Conservation (phyloP, 2,888 invertebrate species). For the Macaria notata region DNA sequence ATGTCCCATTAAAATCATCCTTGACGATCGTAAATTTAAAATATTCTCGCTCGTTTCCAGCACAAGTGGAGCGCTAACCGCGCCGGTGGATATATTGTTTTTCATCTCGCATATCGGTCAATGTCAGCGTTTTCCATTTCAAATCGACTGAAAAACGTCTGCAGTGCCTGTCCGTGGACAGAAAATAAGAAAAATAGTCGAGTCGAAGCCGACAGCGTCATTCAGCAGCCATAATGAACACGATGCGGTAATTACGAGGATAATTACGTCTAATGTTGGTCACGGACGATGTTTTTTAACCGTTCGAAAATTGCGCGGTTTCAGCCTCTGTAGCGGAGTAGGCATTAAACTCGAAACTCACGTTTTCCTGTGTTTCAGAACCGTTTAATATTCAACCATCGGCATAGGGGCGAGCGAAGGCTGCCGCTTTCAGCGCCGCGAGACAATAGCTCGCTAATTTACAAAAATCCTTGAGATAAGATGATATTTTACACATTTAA, state of each 20-base stretch:
- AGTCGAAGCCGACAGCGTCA: constrained; percentile 36
- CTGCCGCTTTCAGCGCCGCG: constrained; percentile 6
- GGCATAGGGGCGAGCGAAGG: constrained; percentile 8
- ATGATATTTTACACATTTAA: constrained; percentile 6
- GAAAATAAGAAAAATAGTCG: constrained; percentile 29
- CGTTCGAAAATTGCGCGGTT: constrained; percentile 16
- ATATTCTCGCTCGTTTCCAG: constrained; percentile 23
- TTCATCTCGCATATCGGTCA: constrained; percentile 70
- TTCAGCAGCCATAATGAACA: constrained; percentile 40
- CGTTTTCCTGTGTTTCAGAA: constrained; percentile 20
- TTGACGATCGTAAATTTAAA: constrained; percentile 32
- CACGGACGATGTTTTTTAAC: constrained; percentile 31
- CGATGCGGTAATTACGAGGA: constrained; percentile 36
- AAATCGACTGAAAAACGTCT: constrained; percentile 42
- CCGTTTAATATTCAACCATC: constrained; percentile 8
- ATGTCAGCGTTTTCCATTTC: constrained; percentile 72
- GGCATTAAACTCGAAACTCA: constrained; percentile 9
- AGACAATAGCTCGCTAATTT: constrained; percentile 15
- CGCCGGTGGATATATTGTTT: constrained; percentile 56
- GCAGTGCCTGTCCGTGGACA: constrained; percentile 28
- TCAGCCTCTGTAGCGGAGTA: constrained; percentile 13
- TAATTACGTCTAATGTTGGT: constrained; percentile 35
- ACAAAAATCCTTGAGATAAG: constrained; percentile 11
- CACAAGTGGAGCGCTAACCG: constrained; percentile 16
- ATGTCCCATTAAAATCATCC: constrained; percentile 32